Evolutionary conservation across 2,113 vertebrate species (phyloP).

Genomic region (Halichoeres trimaculatus): DNA sequence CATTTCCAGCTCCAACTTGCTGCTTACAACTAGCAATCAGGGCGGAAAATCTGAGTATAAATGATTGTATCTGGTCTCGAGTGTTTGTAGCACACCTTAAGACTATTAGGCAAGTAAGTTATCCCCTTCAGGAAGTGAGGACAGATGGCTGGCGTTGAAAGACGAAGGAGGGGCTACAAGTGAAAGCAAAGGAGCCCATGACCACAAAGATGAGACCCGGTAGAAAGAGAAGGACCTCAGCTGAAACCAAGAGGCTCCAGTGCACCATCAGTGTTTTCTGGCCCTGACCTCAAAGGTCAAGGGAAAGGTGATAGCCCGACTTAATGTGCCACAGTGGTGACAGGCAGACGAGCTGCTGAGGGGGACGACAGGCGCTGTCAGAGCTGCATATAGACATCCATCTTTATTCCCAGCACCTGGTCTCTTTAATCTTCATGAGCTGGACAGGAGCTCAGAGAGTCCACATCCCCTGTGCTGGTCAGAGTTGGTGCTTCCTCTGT

Average conservation of each 20-base stretch:
- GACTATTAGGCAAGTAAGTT: neutral
- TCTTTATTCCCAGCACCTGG: constrained; percentile 28
- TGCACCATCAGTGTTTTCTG: neutral
- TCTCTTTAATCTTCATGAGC: constrained; percentile 33
- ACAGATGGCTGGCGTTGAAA: neutral
- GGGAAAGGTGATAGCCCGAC: constrained; percentile 47
- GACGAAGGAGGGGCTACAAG: neutral
- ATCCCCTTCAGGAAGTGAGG: neutral
- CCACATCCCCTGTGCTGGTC: constrained; percentile 8
- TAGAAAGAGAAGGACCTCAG: neutral
- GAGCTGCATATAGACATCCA: constrained; percentile 17
- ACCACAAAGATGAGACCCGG: neutral
- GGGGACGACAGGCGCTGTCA: constrained; percentile 40
- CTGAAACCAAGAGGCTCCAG: neutral
- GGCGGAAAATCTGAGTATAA: too few species aligned
- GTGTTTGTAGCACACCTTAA: too few species aligned
- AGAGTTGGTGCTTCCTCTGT: neutral
- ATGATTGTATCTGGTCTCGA: too few species aligned
- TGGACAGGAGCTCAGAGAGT: constrained; percentile 16
- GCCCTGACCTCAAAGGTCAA: constrained; percentile 44
- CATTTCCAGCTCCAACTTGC: too few species aligned
- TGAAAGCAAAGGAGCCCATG: neutral
- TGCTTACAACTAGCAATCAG: too few species aligned
- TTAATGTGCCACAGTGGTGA: neutral
- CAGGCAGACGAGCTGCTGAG: constrained; percentile 8